These are phyloP conservation scores for Leptopilina clavipes DNA, from an alignment of 1,140 invertebrate species.

Conservation along the genomic window DNA sequence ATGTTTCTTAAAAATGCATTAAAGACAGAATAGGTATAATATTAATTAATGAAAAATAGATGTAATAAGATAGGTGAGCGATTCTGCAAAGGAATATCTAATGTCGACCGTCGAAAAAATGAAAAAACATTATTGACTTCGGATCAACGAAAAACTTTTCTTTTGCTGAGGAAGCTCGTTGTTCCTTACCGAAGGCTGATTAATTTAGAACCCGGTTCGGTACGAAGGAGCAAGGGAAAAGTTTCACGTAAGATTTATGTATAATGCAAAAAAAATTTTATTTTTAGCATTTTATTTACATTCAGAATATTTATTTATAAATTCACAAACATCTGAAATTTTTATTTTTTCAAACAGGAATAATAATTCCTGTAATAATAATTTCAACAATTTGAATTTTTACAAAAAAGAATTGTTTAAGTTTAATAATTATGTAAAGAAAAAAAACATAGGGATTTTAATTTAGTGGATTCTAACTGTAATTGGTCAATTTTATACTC, in stretches of 20 bases:
- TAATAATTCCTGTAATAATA: no score
- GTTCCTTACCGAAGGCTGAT: constrained; percentile 43
- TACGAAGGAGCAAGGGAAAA: constrained; percentile 25
- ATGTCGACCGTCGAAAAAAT: constrained; percentile 14
- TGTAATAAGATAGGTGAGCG: constrained; percentile 26
- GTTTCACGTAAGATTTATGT: constrained; percentile 2
- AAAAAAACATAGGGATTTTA: no score
- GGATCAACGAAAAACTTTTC: constrained; percentile 33
- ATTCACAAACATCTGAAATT: no score
- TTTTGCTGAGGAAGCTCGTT: constrained; percentile 34
- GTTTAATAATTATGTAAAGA: no score
- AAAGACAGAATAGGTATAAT: constrained; percentile 30
- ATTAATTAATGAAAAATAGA: constrained; percentile 16
- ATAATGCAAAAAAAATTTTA: not conserved
- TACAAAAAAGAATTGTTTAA: no score
- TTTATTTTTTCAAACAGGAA: no score
- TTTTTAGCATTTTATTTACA: not conserved
- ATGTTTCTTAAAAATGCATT: not conserved
- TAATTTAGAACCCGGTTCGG: constrained; percentile 42
- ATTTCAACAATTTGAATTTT: no score
- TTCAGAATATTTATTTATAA: no score
- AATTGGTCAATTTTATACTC: no score
- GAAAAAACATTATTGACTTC: constrained; percentile 24
- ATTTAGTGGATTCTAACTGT: no score
- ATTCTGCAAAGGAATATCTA: constrained; percentile 24